Evolutionary conservation across 2,113 vertebrate genomes (phyloP).

Genomic region (Damaliscus lunatus): DNA sequence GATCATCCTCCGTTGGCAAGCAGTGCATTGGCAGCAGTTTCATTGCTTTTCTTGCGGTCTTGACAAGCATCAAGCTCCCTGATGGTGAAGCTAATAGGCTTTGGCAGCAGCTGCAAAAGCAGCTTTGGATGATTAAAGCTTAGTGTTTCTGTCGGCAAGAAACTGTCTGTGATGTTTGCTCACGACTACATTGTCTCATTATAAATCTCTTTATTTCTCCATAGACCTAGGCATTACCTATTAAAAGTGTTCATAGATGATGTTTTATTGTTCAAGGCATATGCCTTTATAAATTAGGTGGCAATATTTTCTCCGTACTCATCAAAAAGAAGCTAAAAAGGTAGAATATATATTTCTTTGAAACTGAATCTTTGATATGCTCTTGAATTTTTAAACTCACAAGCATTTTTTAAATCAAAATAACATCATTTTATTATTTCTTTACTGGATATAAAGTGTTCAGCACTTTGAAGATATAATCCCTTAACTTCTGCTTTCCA

Average conservation of each 20-base stretch:
- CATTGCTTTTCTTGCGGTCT: conserved; percentile 39
- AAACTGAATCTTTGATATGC: neutral
- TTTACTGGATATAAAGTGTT: neutral
- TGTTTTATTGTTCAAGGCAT: conserved; percentile 56
- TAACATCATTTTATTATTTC: neutral
- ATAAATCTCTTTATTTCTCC: conserved; percentile 54
- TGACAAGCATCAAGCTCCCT: conserved; percentile 60
- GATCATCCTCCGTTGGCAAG: conserved; percentile 58
- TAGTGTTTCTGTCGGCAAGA: conserved; percentile 63
- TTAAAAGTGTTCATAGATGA: conserved; percentile 49
- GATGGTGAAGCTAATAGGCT: conserved; percentile 8
- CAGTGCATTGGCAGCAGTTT: conserved; percentile 58
- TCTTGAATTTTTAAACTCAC: neutral
- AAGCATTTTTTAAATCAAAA: neutral
- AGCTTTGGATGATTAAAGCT: conserved; percentile 73
- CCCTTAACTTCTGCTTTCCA: neutral
- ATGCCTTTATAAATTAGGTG: conserved; percentile 49
- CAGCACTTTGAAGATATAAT: neutral
- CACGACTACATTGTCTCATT: conserved; percentile 71
- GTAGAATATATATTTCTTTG: neutral
- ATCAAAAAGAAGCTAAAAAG: neutral
- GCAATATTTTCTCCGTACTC: conserved; percentile 20
- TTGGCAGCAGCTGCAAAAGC: conserved; percentile 62
- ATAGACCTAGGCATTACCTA: conserved; percentile 22
- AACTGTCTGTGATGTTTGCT: conserved; percentile 68